phyloP scores from a whole-genome alignment of 2,797 vertebrate species.

The Hippoglossus hippoglossus region DNA sequence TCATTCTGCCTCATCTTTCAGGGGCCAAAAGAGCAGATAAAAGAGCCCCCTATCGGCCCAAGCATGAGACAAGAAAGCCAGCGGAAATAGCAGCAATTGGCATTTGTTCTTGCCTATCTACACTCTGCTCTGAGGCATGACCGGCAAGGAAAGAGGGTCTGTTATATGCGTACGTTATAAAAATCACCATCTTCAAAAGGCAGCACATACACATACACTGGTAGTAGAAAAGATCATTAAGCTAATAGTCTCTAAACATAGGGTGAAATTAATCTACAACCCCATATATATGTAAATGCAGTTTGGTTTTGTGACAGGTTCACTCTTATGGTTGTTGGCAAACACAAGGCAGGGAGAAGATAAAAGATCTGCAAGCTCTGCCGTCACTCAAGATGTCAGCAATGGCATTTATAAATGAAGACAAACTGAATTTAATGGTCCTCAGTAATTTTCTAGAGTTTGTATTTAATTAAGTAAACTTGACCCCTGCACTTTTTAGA shows the following conservation, averaged over 20 bases:
- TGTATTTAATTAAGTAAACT: no score
- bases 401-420: no score
- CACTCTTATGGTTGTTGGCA: no score
- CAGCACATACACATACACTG: background rate
- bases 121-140: slow-evolving; percentile 26
- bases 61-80: slow-evolving; percentile 36
- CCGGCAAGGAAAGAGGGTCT: background rate
- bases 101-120: slow-evolving; percentile 36
- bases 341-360: no score
- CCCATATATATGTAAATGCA: no score
- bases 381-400: no score
- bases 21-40: slow-evolving; percentile 57
- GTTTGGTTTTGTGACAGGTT: background rate
- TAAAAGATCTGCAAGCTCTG: no score
- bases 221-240: background rate
- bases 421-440: no score
- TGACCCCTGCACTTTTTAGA: no score
- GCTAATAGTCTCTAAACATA: background rate
- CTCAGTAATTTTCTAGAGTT: no score
- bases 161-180: background rate
- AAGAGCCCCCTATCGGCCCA: slow-evolving; percentile 53
- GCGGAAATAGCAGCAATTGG: slow-evolving; percentile 41
- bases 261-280: background rate
- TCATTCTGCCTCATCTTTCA: slow-evolving; percentile 43
- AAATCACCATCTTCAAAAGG: slow-evolving; percentile 7